Conservation (phyloP, 2,113 vertebrate species). For the Hydropotes inermis region DNA sequence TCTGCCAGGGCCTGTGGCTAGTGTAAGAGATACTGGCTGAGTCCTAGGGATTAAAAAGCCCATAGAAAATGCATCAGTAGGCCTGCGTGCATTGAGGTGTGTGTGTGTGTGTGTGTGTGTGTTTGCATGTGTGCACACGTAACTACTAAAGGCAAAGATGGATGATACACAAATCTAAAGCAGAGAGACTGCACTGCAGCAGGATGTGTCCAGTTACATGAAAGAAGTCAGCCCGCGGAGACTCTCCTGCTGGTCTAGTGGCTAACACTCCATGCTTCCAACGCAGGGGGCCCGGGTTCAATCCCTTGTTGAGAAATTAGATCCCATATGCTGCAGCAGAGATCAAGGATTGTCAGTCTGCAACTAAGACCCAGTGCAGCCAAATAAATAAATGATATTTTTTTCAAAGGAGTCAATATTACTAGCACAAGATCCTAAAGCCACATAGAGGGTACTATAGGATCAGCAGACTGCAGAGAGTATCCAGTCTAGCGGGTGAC, state of each 20-base stretch:
- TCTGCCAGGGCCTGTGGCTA: not conserved
- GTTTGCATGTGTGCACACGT: not conserved
- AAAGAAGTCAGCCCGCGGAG: not conserved
- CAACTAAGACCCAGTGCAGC: not conserved
- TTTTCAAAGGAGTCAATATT: not conserved
- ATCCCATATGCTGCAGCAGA: not conserved
- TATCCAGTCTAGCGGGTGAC: not conserved
- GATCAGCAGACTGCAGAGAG: not conserved
- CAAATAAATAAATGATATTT: not conserved
- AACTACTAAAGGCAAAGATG: not conserved
- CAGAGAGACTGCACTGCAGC: not conserved
- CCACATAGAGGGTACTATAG: fast-evolving
- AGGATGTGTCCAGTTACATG: no score
- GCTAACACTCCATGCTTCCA: not conserved
- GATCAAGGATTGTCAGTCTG: not conserved
- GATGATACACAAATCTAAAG: not conserved
- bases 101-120: not conserved
- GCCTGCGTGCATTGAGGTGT: not conserved
- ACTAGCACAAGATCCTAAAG: not conserved
- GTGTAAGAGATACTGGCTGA: not conserved
- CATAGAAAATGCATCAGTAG: not conserved
- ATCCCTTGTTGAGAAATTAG: not conserved
- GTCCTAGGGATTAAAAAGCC: not conserved
- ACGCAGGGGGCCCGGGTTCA: not conserved
- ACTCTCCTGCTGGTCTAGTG: not conserved